Evolutionary conservation across 2,113 vertebrate genomes (phyloP), one percentile per base, ranked within the genome.

Genomic region (Suricata suricatta): DNA sequence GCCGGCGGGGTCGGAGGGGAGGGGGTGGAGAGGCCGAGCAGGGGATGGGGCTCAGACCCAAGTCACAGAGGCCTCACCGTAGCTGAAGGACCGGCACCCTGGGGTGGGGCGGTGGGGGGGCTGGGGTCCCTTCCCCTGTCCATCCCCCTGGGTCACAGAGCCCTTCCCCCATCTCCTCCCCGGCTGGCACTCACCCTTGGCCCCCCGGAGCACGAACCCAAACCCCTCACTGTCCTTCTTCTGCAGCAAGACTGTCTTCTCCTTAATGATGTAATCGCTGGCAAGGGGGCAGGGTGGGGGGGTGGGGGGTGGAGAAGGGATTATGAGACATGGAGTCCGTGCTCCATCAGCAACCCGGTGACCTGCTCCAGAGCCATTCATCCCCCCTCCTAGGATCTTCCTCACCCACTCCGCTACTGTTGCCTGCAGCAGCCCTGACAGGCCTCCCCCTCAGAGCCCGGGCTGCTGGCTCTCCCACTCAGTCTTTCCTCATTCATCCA

Each of bases 151-250:
- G 77, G 74, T 99, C 98, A 99, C 7, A 85, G 44, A 41, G 57
- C 92, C 87, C 60, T n/a, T 60, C 47, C 44, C 44, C 84, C 88
- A 3, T 0, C 44, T 76, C 84, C 93, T 63, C 80, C 68, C 93
- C 7, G 2, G 93, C 94, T 16, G 41, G 81, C 86, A 96, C 99
- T 99, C 98, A 99, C 99, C 99, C 99, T 99, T 99, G 97, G 99
- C 99, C 71, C 99, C 99, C 97, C 99, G 98, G 82, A 99, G 99
- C 98, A 99, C 99, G 97, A 99, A 99, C 95, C 99, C 99, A 38
- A 99, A 99, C 25, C 99, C 99, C 98, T 99, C 99, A n/a, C 99
- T 99, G 99, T 99, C 99, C 98, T 99, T 99, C 98, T 99, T 99
- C 99, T 99, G 99, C 97, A 99, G 98, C 74, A 99, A 98, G 77